These are phyloP conservation scores for Dendrophyllia cribrosa DNA, from an alignment of 64 coral and sea anemone genomes.

Conservation along the genomic window DNA sequence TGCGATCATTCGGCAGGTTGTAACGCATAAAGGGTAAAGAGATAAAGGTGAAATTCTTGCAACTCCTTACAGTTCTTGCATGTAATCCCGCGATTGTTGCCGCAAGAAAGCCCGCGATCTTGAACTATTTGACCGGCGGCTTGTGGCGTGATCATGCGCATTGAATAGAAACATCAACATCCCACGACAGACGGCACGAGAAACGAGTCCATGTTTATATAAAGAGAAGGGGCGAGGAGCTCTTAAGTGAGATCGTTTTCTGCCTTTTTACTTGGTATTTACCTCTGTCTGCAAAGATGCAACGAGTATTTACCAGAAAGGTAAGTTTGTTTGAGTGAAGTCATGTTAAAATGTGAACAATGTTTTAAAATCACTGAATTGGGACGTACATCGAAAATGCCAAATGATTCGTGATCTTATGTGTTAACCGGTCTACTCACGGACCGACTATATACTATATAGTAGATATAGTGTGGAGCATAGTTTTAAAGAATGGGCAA, in stretches of 20 bases:
- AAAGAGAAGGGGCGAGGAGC: too few relatives aligned
- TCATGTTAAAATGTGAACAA: not conserved
- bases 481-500: too few relatives aligned
- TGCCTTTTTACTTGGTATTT: slow-evolving; percentile 26
- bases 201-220: not conserved
- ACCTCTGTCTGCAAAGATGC: slow-evolving; percentile 62
- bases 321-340: slow-evolving; percentile 15
- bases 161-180: not conserved
- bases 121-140: not conserved
- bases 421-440: not conserved
- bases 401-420: not conserved
- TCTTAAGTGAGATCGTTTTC: not conserved
- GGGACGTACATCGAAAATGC: not conserved
- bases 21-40: too few relatives aligned
- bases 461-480: too few relatives aligned
- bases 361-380: not conserved
- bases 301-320: slow-evolving; percentile 66
- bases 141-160: not conserved
- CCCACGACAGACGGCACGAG: not conserved
- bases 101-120: not conserved
- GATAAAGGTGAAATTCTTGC: not conserved
- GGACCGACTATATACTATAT: too few relatives aligned
- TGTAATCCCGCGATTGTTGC: too few relatives aligned
- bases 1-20: too few relatives aligned
- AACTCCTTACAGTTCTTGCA: not conserved